Conservation (phyloP, 2,888 invertebrate genomes). For the Zygogramma bicolorata region DNA sequence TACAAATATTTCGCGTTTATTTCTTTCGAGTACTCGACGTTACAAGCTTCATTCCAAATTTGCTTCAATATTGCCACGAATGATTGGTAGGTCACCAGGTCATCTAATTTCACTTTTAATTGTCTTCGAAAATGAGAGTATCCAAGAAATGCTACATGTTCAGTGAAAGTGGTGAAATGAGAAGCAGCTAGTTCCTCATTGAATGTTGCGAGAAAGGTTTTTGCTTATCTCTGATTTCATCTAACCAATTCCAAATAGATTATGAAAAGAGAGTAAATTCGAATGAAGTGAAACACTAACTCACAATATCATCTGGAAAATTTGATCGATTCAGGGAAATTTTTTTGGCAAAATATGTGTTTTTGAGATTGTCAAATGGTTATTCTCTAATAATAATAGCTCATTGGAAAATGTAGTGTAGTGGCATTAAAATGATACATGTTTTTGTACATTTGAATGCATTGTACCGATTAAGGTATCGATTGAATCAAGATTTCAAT, state of each 20-base stretch:
- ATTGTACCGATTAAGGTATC: too few species aligned
- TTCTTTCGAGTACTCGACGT: background rate
- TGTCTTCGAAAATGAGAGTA: constrained; percentile 31
- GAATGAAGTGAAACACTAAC: background rate
- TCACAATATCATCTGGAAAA: too few species aligned
- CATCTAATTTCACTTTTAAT: constrained; percentile 39
- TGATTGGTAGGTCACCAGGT: constrained; percentile 33
- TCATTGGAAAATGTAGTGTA: too few species aligned
- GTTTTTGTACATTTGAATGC: too few species aligned
- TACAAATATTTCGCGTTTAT: background rate
- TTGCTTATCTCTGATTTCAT: constrained; percentile 11
- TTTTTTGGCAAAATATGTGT: too few species aligned
- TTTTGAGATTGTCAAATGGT: too few species aligned
- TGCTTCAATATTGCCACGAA: background rate
- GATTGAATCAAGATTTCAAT: too few species aligned
- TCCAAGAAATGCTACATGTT: constrained; percentile 14
- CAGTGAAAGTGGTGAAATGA: constrained; percentile 19
- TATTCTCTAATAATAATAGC: too few species aligned
- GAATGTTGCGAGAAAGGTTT: constrained; percentile 6
- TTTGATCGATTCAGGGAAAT: too few species aligned
- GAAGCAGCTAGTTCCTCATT: background rate
- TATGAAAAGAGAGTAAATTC: background rate
- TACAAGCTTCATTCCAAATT: background rate
- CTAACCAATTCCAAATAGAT: background rate
- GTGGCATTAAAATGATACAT: too few species aligned